Base-by-base conservation (phyloP, 2,888 invertebrate genomes). In the Catocala fraxini region DNA sequence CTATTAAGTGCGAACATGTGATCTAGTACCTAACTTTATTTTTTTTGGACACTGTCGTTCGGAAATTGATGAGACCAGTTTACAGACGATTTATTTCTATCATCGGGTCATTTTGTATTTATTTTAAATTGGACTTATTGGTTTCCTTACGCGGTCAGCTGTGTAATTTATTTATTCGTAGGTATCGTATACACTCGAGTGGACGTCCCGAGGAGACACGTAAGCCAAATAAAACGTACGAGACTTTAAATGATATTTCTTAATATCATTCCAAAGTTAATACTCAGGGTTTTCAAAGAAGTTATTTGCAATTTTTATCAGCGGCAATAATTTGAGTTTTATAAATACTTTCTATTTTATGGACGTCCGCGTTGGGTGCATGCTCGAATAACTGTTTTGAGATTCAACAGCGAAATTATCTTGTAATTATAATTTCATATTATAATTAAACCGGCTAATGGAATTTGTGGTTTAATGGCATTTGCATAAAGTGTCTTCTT, bases 1-100 rank as follows among this genome's bases (percentile, higher is more conserved):
- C 90, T 89, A 88, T 92, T 93, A 90, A 92, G 90, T 91, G 91
- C 89, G 88, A 91, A 92, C 91, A 90, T 92, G 92, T 93, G 91
- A 93, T 93, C 91, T 91, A 91, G 90, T 89, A n/a, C n/a, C n/a
- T n/a, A 86, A 89, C 82, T 87, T 90, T 87, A 85, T 87, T 88
- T 89, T 25, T 89, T 86, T 85, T 91, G 83, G 84, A 92, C 92
- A 80, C 92, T 88, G 92, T 86, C 89, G 91, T 89, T 85, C 59
- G 93, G 90, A 92, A 88, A 91, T 90, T 89, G 89, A 93, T 93
- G 90, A 92, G 88, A 87, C 91, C 90, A 92, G 91, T 92, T 92
- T 88, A 83, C 77, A 81, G 81, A 80, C 89, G 77, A 91, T 90
- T 87, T 89, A 89, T 92, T 88, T 84, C 81, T 84, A 86, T 88